Evolutionary conservation across 2,888 invertebrate species (phyloP).

Genomic region (Caenorhabditis parvicauda): DNA sequence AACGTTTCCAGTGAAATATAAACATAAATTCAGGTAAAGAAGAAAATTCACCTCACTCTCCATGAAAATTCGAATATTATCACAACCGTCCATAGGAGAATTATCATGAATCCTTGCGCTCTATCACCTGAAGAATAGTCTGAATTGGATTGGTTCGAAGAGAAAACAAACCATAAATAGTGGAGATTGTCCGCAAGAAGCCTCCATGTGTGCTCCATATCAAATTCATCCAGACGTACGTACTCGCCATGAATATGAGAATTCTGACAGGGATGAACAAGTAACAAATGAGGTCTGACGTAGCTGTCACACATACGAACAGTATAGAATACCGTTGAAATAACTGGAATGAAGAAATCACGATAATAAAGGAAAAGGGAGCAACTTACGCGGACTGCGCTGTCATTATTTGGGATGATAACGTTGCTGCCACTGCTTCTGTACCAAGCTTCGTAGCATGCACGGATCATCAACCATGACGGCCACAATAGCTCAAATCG

Average conservation of each 20-base stretch:
- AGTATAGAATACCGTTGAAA: slow-evolving; percentile 91
- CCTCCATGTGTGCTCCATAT: slow-evolving; percentile 40
- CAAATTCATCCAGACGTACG: slow-evolving; percentile 64
- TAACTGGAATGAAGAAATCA: not conserved
- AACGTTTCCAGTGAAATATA: too few species aligned
- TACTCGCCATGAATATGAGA: slow-evolving; percentile 82
- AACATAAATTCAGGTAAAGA: too few species aligned
- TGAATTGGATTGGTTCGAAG: not conserved
- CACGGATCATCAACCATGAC: slow-evolving; percentile 90
- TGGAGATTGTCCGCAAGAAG: slow-evolving; percentile 25
- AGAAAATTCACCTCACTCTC: slow-evolving; percentile 11
- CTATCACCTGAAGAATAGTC: slow-evolving; percentile 38
- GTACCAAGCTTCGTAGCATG: slow-evolving; percentile 93
- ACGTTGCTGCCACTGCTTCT: slow-evolving; percentile 75
- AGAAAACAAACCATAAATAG: slow-evolving; percentile 20
- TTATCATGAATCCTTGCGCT: slow-evolving; percentile 33
- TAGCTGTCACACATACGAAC: slow-evolving; percentile 94
- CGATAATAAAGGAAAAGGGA: too few species aligned
- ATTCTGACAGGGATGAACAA: slow-evolving; percentile 81
- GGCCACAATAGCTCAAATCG: slow-evolving; percentile 99
- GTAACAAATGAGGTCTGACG: slow-evolving; percentile 96
- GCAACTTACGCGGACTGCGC: slow-evolving; percentile 25
- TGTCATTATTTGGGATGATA: slow-evolving; percentile 27
- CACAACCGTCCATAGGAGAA: slow-evolving; percentile 39
- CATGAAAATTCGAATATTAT: slow-evolving; percentile 44